phyloP scores from a whole-genome alignment of 2,113 vertebrate species.

The Dasypus novemcinctus region DNA sequence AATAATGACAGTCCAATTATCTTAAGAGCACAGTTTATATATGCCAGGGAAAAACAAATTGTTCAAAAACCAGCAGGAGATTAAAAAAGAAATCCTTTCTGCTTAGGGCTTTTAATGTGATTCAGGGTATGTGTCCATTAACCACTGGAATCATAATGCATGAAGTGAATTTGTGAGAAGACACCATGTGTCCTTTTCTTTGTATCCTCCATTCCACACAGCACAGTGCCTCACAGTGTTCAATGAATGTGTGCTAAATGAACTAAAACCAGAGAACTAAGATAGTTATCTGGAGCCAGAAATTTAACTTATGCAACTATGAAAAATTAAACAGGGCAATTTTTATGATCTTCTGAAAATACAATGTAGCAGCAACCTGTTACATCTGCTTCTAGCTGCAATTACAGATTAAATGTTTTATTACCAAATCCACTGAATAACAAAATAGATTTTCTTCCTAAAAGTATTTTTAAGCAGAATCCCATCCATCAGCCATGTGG shows the following conservation, averaged over 20 bases:
- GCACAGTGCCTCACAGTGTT: background rate
- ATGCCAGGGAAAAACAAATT: background rate
- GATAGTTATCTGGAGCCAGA: background rate
- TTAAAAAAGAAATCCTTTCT: background rate
- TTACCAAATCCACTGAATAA: background rate
- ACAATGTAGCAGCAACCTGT: background rate
- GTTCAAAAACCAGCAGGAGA: background rate
- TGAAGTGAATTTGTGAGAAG: background rate
- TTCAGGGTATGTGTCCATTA: fast-evolving
- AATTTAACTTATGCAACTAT: background rate
- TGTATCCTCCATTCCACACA: background rate
- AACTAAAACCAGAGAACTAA: background rate
- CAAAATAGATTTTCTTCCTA: background rate
- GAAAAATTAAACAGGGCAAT: background rate
- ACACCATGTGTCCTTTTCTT: background rate
- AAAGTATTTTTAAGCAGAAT: background rate
- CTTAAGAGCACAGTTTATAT: background rate
- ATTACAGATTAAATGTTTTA: background rate
- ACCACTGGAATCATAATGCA: background rate
- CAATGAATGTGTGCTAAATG: background rate
- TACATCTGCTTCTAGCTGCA: background rate
- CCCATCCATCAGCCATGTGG: too few species aligned
- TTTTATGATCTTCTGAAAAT: background rate
- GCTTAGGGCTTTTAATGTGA: background rate
- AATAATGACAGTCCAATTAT: background rate